Base-by-base conservation (phyloP, 2,888 invertebrate species). In the Metacarcinus magister region DNA sequence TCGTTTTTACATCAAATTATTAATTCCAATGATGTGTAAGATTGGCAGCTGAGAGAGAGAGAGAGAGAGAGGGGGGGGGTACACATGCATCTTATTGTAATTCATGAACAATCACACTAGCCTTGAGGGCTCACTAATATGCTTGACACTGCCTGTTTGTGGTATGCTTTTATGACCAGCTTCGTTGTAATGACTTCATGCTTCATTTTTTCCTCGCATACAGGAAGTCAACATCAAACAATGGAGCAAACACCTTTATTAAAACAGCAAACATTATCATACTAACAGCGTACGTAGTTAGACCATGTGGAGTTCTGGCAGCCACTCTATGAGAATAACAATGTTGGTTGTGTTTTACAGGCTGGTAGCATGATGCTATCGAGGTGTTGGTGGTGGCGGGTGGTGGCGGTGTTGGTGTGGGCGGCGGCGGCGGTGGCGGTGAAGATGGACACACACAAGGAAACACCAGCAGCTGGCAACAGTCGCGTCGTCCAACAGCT, bases 301-400 rank as follows among this genome's bases (percentile, higher is more conserved):
- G 2, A 5, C 19, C 67, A 2, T 67, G 67, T 67, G 67, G 67
- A 4, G 1, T 16, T 67, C 5, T 23, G 19, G 67, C n/a, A 23
- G 16, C 23, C 5, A 67, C 67, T 54, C 16, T 67, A 23, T 23
- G 23, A 67, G 0, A 67, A 67, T 67, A n/a, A 67, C n/a, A 67
- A 23, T n/a, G 23, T 10, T 67, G 23, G 19, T 67, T 67, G 67
- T 67, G 67, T 48, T 5, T 44, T 87, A n/a, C 96, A 96, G 96
- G 96, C 94, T 94, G 91, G 94, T 96, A 94, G 89, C 96, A 96
- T 96, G 96, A 94, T 94, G 94, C 94, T 94, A 87, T 92, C 93
- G 89, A 94, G 94, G 92, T 3, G 67, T 19, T 96, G 94, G 44
- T 95, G 92, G 46, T 92, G 94, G 93, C 96, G 94, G 94, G 94